phyloP scores from a whole-genome alignment of 2,888 invertebrate species.

The Coelinius sp. region DNA sequence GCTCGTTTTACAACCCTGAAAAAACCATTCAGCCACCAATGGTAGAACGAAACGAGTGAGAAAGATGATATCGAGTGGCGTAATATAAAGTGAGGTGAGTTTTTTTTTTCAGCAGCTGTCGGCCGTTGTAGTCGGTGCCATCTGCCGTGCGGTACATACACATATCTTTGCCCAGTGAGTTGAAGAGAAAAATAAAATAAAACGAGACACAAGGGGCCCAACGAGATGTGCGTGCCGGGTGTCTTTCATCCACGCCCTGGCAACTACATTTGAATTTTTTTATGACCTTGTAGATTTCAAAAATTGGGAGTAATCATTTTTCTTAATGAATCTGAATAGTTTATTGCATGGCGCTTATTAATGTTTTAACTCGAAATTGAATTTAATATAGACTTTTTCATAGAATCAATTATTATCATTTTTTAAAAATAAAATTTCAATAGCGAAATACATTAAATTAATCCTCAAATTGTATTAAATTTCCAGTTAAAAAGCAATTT shows the following conservation, averaged over 20 bases:
- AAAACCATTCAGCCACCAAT: slow-evolving; percentile 15
- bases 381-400: no score
- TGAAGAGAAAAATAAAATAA: slow-evolving; percentile 18
- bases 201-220: slow-evolving; percentile 44
- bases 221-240: slow-evolving; percentile 31
- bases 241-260: slow-evolving; percentile 29
- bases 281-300: not conserved
- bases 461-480: no score
- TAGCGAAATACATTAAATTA: no score
- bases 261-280: slow-evolving; percentile 21
- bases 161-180: slow-evolving; percentile 41
- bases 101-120: slow-evolving; percentile 59
- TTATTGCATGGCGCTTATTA: no score
- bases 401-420: no score
- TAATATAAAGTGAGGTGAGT: slow-evolving; percentile 38
- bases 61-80: slow-evolving; percentile 38
- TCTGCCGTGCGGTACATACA: slow-evolving; percentile 56
- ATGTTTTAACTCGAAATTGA: no score
- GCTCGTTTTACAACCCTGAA: slow-evolving; percentile 35
- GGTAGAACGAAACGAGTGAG: slow-evolving; percentile 26
- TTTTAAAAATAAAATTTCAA: no score
- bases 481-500: no score
- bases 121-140: slow-evolving; percentile 57
- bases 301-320: no score
- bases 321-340: no score